Evolutionary conservation across 2,888 invertebrate genomes (phyloP), one percentile per base, ranked within the genome.

Genomic region (Achlya flavicornis): DNA sequence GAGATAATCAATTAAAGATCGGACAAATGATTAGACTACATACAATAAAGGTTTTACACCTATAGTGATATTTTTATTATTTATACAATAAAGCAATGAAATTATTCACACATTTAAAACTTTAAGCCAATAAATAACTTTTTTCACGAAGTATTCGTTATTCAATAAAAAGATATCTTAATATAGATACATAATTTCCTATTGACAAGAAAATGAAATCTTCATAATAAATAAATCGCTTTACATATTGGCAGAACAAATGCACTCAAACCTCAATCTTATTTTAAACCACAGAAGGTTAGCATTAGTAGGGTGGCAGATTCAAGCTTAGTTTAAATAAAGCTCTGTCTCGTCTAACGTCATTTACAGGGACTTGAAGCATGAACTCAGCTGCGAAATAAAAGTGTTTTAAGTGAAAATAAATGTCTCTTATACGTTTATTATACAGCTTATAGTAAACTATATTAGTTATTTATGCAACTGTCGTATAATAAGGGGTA

Each of bases 281-380:
- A 48, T 48, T 48, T 48, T 48, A n/a, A 43, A 16, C 46, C n/a
- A 14, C 48, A 48, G 48, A 48, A 48, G 53, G 19, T 19, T 19
- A 19, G 53, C 6, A 53, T 53, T 53, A 19, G 14, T 7, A 19
- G 19, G 5, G 7, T 19, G 16, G n/a, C 53, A n/a, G 53, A 70
- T 70, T 70, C 68, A 73, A 76, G 65, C 66, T 61, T 57, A 58
- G 70, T 65, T 74, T 72, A 64, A 70, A 68, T 61, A 68, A 59
- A 63, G 68, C 64, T 66, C 57, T 63, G 67, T 64, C 66, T 68
- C 66, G 59, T 68, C 66, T 53, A 53, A 53, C 19, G 53, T 19
- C 53, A 53, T 19, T 53, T 53, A 53, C 19, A 19, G 19, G 8
- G 19, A 53, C 53, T 10, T 53, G 53, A 19, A 53, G 53, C 53